Conservation (phyloP, 1,140 invertebrate species). For the Helicoverpa zea region DNA sequence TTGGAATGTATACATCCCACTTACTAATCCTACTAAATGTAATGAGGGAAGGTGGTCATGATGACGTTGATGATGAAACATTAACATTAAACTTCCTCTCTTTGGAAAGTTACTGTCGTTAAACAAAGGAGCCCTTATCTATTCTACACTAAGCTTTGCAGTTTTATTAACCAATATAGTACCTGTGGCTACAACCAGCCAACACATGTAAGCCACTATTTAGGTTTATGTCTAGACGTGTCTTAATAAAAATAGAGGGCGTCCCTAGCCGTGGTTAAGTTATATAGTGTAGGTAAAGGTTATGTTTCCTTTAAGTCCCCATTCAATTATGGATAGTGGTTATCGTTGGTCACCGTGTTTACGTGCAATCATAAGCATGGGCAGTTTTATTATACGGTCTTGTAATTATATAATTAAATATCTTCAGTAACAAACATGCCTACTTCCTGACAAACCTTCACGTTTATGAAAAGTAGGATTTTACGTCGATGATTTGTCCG, state of each 20-base stretch:
- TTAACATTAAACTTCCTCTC: not conserved
- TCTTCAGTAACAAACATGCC: too few species aligned
- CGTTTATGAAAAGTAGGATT: too few species aligned
- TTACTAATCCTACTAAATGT: too few species aligned
- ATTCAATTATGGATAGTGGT: not conserved
- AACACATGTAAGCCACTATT: not conserved
- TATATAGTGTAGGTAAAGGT: slow-evolving; percentile 5
- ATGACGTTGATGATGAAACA: too few species aligned
- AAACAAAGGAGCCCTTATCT: not conserved
- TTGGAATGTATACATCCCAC: too few species aligned
- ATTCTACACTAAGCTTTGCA: not conserved
- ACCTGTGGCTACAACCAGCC: not conserved
- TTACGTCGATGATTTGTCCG: not conserved
- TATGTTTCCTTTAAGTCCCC: not conserved
- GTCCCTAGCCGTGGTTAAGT: not conserved
- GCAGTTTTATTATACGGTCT: too few species aligned
- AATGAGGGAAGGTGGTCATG: too few species aligned
- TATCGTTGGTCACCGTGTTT: not conserved
- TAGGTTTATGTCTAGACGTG: slow-evolving; percentile 6
- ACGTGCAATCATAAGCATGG: not conserved
- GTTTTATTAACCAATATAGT: too few species aligned
- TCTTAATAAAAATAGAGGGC: not conserved
- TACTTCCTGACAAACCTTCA: too few species aligned
- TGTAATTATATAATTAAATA: too few species aligned
- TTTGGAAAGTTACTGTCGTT: not conserved